These are phyloP conservation scores for Neomorphus geoffroyi DNA, from an alignment of 2,797 vertebrate genomes.

Conservation along the genomic window DNA sequence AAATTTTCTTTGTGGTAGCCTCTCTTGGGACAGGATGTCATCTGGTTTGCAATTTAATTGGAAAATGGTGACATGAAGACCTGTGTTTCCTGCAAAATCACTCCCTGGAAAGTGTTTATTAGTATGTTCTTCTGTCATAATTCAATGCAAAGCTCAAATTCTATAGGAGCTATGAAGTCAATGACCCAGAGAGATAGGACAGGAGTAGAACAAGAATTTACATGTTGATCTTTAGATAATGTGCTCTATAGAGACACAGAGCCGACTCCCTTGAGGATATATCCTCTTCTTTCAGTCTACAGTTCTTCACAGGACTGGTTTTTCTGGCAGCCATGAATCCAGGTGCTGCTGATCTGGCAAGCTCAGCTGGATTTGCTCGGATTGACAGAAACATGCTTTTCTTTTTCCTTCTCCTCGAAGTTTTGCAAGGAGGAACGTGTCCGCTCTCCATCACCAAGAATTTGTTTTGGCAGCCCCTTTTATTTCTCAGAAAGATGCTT, in stretches of 20 bases:
- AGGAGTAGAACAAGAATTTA: constrained; percentile 17
- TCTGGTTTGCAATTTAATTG: background rate
- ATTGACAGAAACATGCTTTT: background rate
- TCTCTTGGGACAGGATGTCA: background rate
- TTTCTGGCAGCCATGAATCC: background rate
- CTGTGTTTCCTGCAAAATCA: background rate
- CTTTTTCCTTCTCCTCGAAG: background rate
- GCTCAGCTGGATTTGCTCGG: background rate
- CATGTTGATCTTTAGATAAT: constrained; percentile 32
- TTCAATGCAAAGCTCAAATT: background rate
- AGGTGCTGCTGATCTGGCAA: constrained; percentile 55
- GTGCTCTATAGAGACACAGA: background rate
- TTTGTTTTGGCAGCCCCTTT: background rate
- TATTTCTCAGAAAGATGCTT: background rate
- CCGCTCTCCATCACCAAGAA: background rate
- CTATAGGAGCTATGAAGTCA: background rate
- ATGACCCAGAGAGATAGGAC: constrained; percentile 1
- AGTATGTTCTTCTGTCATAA: background rate
- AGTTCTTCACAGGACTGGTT: constrained; percentile 37
- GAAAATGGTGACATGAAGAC: background rate
- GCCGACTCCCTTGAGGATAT: background rate
- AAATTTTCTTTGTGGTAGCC: background rate
- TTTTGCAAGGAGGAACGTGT: background rate
- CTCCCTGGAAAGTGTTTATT: background rate
- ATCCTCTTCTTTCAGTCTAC: background rate